Conservation (phyloP, 2,888 invertebrate genomes). For the Mantis religiosa region DNA sequence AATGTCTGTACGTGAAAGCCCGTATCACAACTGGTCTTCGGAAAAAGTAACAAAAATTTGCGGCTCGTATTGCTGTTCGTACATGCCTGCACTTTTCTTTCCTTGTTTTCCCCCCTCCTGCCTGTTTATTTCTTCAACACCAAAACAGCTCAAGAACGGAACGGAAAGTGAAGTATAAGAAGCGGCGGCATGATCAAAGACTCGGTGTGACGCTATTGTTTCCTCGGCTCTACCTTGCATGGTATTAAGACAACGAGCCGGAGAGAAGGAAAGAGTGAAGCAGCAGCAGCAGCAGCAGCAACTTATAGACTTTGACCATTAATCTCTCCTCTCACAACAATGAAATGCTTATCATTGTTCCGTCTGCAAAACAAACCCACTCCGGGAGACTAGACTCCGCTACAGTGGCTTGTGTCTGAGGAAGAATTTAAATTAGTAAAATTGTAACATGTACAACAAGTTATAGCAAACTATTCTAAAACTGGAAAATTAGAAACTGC, state of each 20-base stretch:
- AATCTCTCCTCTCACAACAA: background rate
- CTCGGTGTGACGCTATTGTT: slow-evolving; percentile 11
- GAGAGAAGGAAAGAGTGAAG: background rate
- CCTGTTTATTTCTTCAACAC: background rate
- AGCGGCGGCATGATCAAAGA: slow-evolving; percentile 1
- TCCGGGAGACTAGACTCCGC: background rate
- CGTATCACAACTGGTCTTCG: background rate
- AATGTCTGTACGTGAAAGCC: background rate
- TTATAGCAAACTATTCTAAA: background rate
- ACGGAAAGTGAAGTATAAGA: no score
- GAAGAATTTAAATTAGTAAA: background rate
- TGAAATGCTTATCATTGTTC: background rate
- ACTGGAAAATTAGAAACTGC: no score
- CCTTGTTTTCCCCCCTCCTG: background rate
- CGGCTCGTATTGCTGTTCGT: background rate
- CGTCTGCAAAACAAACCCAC: background rate
- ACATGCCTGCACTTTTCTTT: background rate
- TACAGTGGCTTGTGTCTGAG: background rate
- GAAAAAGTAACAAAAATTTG: background rate
- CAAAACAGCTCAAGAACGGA: background rate
- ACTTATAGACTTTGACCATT: background rate
- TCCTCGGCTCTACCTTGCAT: background rate
- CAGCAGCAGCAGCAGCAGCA: background rate
- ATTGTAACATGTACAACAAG: background rate
- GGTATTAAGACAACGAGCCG: background rate